Conservation (phyloP, 2,113 vertebrate genomes). For the Fulmarus glacialis region DNA sequence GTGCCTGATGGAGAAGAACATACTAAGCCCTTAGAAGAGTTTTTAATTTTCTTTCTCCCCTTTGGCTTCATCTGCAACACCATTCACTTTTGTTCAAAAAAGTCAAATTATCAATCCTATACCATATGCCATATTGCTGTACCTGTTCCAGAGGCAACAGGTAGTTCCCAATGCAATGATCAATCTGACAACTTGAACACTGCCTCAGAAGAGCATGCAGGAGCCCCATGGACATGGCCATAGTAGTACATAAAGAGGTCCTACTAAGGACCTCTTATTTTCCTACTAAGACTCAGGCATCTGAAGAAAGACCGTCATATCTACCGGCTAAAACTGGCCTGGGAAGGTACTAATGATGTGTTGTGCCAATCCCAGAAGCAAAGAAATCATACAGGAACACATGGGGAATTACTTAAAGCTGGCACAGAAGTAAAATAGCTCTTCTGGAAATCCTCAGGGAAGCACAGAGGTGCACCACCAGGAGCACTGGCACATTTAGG, state of each 20-base stretch:
- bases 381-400: background rate
- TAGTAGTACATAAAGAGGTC: background rate
- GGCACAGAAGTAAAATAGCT: background rate
- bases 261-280: background rate
- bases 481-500: background rate
- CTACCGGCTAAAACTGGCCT: background rate
- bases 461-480: background rate
- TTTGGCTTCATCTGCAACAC: background rate
- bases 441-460: background rate
- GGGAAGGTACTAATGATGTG: background rate
- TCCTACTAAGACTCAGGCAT: background rate
- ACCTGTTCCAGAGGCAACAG: background rate
- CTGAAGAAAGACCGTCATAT: background rate
- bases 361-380: background rate
- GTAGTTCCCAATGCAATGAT: background rate
- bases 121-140: background rate
- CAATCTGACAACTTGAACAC: background rate
- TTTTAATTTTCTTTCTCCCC: background rate
- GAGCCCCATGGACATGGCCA: fast-evolving
- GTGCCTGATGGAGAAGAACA: background rate
- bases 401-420: background rate
- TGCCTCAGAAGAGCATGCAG: background rate
- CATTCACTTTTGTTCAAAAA: background rate
- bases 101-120: background rate
- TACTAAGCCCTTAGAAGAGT: background rate